Base-by-base conservation (phyloP, 2,888 invertebrate species). In the Noctua pronuba region DNA sequence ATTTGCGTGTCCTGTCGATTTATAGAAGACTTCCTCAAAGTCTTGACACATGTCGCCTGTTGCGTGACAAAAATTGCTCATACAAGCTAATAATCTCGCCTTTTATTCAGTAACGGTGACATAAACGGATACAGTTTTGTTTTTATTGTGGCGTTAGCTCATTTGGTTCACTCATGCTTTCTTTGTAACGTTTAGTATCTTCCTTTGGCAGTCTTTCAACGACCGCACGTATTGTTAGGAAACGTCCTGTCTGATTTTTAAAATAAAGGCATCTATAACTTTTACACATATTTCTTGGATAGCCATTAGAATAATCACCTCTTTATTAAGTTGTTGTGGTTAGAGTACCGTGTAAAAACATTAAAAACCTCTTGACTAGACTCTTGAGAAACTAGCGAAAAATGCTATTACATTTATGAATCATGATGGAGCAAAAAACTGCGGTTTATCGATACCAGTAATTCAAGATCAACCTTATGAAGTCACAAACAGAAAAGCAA, bases 121-220 rank as follows among this genome's bases (percentile, higher is more conserved):
- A 69, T 84, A 83, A 70, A 83, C 62, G 66, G 66, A 86, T 60
- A 75, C 41, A 60, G 44, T 70, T 72, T 79, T 79, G 71, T 73
- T 86, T 86, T 83, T 75, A 79, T 71, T 73, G 49, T 62, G 73
- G 35, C 58, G 73, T 70, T 31, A 78, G 35, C 73, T 86, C 71
- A 69, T 84, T 86, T 71, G 46, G 75, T 86, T 75, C n/a, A 31
- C 55, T 71, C 44, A 16, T 66, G 49, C 11, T 86, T 75, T 73
- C 68, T 72, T 73, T 78, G 78, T 83, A 46, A 31, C 44, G 55
- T 73, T 44, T n/a, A 58, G 68, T 77, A 73, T 66, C 65, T 70
- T 74, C 64, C 55, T 52, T 78, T 83, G 78, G 72, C 84, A 77
- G 18, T 78, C 75, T 73, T 73, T 86, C 86, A 83, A 84, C 72